These are phyloP conservation scores for Protophormia terraenovae DNA, from an alignment of 2,888 invertebrate species.

Conservation along the genomic window DNA sequence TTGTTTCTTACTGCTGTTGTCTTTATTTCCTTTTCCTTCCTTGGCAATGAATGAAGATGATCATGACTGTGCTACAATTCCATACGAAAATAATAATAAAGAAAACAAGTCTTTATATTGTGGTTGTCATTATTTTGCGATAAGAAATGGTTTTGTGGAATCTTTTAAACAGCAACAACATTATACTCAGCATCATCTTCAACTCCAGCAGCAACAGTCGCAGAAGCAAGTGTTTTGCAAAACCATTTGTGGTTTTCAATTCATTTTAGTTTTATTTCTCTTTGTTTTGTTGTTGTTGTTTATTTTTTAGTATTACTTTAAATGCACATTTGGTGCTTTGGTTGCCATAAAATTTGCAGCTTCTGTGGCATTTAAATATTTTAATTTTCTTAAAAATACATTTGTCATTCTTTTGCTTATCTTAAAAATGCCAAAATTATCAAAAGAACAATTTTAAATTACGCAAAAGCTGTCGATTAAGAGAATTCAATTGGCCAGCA, in stretches of 20 bases:
- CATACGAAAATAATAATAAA: constrained; percentile 48
- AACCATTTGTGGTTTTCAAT: constrained; percentile 57
- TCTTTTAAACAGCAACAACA: constrained; percentile 41
- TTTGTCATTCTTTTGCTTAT: constrained; percentile 68
- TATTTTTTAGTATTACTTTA: not conserved
- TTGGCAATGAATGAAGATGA: constrained; percentile 29
- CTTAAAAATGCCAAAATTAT: constrained; percentile 69
- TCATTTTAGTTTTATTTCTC: not conserved
- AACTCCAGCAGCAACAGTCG: constrained; percentile 1
- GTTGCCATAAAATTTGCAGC: constrained; percentile 56
- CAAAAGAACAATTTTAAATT: constrained; percentile 69
- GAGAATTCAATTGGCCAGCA: constrained; percentile 61
- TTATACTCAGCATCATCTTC: constrained; percentile 2
- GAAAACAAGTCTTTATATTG: constrained; percentile 62
- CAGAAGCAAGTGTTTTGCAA: constrained; percentile 58
- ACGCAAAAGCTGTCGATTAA: constrained; percentile 67
- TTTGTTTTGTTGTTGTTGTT: not conserved
- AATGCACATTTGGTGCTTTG: constrained; percentile 43
- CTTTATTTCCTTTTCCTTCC: constrained; percentile 40
- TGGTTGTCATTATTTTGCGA: constrained; percentile 63
- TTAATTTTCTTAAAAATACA: constrained; percentile 64
- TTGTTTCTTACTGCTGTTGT: not conserved
- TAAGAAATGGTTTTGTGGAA: constrained; percentile 61
- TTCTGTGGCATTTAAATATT: constrained; percentile 64
- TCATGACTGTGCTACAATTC: constrained; percentile 58